These are phyloP conservation scores for Terebella lapidaria DNA, from an alignment of 2,888 invertebrate species.

Conservation along the genomic window DNA sequence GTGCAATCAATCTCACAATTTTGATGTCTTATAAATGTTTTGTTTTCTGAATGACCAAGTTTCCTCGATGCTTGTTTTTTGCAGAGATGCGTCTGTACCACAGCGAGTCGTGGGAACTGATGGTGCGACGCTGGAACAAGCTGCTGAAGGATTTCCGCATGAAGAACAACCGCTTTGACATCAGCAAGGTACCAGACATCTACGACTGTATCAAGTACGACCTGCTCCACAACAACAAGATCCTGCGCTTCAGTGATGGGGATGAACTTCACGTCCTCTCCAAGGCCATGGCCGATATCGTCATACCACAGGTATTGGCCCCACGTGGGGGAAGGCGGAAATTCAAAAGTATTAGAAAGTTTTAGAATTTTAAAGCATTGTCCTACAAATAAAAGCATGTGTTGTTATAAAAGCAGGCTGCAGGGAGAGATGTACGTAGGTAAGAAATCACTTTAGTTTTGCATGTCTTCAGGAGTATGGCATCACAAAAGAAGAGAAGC, in stretches of 20 bases:
- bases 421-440: too few species aligned
- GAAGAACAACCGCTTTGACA: conserved; percentile 82
- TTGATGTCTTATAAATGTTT: too few species aligned
- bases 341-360: too few species aligned
- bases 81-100: conserved; percentile 73
- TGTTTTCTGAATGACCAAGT: too few species aligned
- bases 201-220: conserved; percentile 99
- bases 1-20: too few species aligned
- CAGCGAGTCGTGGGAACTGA: conserved; percentile 97
- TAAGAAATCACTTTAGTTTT: too few species aligned
- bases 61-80: too few species aligned
- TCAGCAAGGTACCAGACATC: conserved; percentile 98
- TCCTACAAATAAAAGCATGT: too few species aligned
- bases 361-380: too few species aligned
- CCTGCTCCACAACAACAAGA: conserved; percentile 94
- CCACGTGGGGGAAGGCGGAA: too few species aligned
- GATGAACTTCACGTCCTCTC: conserved; percentile 75
- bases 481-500: conserved; percentile 86
- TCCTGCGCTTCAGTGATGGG: conserved; percentile 66
- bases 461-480: conserved; percentile 88
- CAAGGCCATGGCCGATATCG: conserved; percentile 95
- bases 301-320: conserved; percentile 96
- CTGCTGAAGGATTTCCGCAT: conserved; percentile 92
- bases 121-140: conserved; percentile 96
- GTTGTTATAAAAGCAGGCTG: too few species aligned